These are phyloP conservation scores for Acronicta psi DNA, from an alignment of 2,888 invertebrate species.

Conservation along the genomic window DNA sequence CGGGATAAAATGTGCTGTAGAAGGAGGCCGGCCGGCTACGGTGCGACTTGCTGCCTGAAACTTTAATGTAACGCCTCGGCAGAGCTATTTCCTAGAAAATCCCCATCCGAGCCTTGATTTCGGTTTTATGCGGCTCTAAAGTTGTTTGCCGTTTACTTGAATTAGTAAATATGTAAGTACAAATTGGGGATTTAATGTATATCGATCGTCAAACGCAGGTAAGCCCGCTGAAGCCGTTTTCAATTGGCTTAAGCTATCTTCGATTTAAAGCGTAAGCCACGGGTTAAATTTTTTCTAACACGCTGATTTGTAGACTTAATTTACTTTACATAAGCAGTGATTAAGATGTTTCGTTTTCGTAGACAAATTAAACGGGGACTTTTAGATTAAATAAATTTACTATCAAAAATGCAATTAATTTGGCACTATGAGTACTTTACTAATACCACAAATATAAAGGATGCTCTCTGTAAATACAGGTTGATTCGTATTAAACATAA, in stretches of 20 bases:
- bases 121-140: slow-evolving; percentile 74
- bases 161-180: slow-evolving; percentile 62
- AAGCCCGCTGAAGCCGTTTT: slow-evolving; percentile 33
- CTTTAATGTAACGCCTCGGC: slow-evolving; percentile 77
- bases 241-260: slow-evolving; percentile 25
- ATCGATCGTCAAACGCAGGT: slow-evolving; percentile 26
- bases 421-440: too few relatives aligned
- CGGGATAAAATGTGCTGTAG: slow-evolving; percentile 69
- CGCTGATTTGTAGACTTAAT: slow-evolving; percentile 9
- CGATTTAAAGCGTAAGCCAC: slow-evolving; percentile 17
- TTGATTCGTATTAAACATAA: slow-evolving; percentile 7
- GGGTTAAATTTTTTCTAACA: slow-evolving; percentile 24
- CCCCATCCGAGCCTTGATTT: slow-evolving; percentile 72
- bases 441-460: too few relatives aligned
- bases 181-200: slow-evolving; percentile 42
- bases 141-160: slow-evolving; percentile 73
- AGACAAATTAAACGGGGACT: background rate
- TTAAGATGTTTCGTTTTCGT: background rate
- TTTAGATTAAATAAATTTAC: background rate
- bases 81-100: slow-evolving; percentile 72
- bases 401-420: too few relatives aligned
- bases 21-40: slow-evolving; percentile 52
- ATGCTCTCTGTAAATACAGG: background rate
- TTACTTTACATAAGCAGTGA: slow-evolving; percentile 11
- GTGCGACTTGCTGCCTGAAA: slow-evolving; percentile 72